Evolutionary conservation across 2,113 vertebrate species (phyloP), one percentile per base, ranked within the genome.

Genomic region (Sander lucioperca): DNA sequence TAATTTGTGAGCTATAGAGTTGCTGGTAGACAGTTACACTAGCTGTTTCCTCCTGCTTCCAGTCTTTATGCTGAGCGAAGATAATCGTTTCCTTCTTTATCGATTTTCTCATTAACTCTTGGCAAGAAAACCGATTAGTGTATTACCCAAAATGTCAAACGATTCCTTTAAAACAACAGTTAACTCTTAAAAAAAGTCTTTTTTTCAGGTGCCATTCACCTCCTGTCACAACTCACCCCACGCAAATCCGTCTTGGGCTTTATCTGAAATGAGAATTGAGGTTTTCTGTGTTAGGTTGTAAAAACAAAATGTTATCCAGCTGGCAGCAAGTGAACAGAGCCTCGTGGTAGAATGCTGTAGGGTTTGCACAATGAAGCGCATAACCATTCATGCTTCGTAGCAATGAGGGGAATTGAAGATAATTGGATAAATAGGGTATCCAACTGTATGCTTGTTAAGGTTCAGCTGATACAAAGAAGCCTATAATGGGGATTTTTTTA

Each of bases 161-260:
- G 14, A n/a, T 68, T 77, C 14, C 18, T 68, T 21, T 66, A 50
- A 64, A 58, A 19, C 25, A 56, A 23, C 66, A 33, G 7, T 53
- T 9, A 79, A n/a, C 25, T 63, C 15, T 43, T 43, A n/a, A 3
- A n/a, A 58, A 77, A 69, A 33, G 11, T 23, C 3, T 56, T 56
- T 70, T 36, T 77, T 33, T 33, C 5, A 33, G 30, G 30, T 33
- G 30, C 23, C 33, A 36, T 45, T 86, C 43, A 27, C 51, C 53
- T 84, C 36, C 48, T 71, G 47, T 83, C 59, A 65, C 25, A 88
- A 27, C 47, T 87, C 68, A n/a, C 23, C 77, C 71, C 30, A 11
- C 30, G 19, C 57, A 76, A 65, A 74, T 80, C 62, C 27, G 53
- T 67, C 27, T 69, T 25, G 9, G 47, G 27, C 47, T 87, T 83